phyloP scores from a whole-genome alignment of 1,140 invertebrate species.

The Sinella curviseta region DNA sequence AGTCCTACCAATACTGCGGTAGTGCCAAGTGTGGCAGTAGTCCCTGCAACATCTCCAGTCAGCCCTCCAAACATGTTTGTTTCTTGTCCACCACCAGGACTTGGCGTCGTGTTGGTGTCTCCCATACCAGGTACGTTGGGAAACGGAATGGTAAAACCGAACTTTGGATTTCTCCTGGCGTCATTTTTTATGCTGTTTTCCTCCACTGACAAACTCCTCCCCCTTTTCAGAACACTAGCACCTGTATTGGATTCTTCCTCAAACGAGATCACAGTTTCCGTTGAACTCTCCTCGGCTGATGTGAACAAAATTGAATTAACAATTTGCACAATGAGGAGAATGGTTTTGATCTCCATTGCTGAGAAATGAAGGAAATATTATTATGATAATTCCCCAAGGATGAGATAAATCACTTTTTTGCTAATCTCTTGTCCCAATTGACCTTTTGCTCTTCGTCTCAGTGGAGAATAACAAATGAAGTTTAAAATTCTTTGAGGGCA shows the following conservation, averaged over 20 bases:
- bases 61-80: not conserved
- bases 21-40: not conserved
- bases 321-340: not conserved
- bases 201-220: not conserved
- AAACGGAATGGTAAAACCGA: constrained; percentile 7
- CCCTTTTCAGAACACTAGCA: not conserved
- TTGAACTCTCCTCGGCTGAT: not conserved
- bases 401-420: too few relatives aligned
- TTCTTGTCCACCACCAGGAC: not conserved
- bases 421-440: too few relatives aligned
- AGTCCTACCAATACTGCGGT: not conserved
- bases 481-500: not conserved
- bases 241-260: not conserved
- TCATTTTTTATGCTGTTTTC: not conserved
- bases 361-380: too few relatives aligned
- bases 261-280: not conserved
- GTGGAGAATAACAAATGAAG: not conserved
- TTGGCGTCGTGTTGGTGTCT: not conserved
- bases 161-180: not conserved
- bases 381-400: too few relatives aligned
- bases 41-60: not conserved
- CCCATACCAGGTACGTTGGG: not conserved
- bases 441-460: not conserved
- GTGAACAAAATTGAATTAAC: not conserved
- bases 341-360: not conserved